A percentile compares a stretch with the other conserved stretches of the same genome.
Evolutionary conservation across 2,797 vertebrate species (phyloP).

Genomic region (Lutjanus argentimaculatus): DNA sequence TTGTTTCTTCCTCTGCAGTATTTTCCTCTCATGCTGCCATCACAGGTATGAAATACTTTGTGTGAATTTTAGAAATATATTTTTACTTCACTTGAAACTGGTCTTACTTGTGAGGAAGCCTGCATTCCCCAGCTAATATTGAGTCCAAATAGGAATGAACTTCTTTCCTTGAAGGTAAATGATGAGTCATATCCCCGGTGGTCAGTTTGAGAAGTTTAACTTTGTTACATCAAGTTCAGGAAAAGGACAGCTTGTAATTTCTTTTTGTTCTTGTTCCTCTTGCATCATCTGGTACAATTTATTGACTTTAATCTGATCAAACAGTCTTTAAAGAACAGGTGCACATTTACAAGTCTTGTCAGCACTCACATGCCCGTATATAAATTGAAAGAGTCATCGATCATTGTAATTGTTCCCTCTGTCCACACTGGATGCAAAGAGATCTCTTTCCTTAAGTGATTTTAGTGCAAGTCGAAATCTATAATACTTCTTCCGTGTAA

Average conservation of each 20-base stretch:
- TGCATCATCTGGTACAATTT: neutral
- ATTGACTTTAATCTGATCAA: neutral
- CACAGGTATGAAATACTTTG: conserved; percentile 70
- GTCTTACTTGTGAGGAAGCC: neutral
- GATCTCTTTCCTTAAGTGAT: neutral
- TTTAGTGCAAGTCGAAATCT: neutral
- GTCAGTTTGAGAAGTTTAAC: neutral
- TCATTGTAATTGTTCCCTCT: neutral
- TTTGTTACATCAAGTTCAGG: neutral
- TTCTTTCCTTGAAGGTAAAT: neutral
- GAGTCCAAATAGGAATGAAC: conserved; percentile 7
- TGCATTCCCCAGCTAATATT: conserved; percentile 7
- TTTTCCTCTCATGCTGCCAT: conserved; percentile 39
- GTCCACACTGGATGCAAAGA: neutral
- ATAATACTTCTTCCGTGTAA: neutral
- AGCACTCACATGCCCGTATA: neutral
- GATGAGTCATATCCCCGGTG: neutral
- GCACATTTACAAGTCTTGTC: neutral
- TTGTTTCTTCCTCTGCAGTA: conserved; percentile 53
- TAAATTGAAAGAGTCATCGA: neutral
- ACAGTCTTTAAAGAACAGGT: conserved; percentile 7
- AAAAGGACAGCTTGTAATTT: conserved; percentile 7
- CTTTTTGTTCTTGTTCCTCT: neutral
- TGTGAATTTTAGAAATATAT: conserved; percentile 12
- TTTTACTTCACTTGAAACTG: conserved; percentile 16